These are phyloP conservation scores for Melanotaenia pygmaea DNA, from an alignment of 2,797 vertebrate genomes.

Conservation along the genomic window DNA sequence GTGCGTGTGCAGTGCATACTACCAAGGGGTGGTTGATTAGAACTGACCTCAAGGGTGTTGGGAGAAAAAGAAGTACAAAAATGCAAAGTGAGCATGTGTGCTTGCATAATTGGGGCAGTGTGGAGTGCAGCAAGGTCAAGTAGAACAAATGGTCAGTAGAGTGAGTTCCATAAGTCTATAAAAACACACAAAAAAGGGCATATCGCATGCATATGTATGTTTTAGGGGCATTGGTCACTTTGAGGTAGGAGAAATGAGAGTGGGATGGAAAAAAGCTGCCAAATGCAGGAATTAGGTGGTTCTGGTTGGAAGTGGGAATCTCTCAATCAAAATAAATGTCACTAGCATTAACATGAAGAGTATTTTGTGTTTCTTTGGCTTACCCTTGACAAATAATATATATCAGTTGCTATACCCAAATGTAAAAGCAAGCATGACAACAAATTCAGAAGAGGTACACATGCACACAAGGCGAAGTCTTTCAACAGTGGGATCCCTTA, in stretches of 20 bases:
- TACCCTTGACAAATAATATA: slow-evolving; percentile 28
- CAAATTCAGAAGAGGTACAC: slow-evolving; percentile 61
- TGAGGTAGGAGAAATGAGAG: slow-evolving; percentile 42
- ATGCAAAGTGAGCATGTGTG: slow-evolving; percentile 73
- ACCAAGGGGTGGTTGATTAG: slow-evolving; percentile 78
- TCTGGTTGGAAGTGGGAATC: slow-evolving; percentile 37
- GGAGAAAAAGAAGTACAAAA: slow-evolving; percentile 70
- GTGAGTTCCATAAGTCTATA: slow-evolving; percentile 43
- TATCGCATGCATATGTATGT: slow-evolving; percentile 51
- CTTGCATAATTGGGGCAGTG: slow-evolving; percentile 74
- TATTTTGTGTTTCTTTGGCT: slow-evolving; percentile 23
- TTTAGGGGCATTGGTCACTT: slow-evolving; percentile 46
- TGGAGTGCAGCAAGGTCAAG: slow-evolving; percentile 68
- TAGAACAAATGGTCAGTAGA: slow-evolving; percentile 69
- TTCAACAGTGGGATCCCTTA: slow-evolving; percentile 84
- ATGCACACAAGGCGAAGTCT: slow-evolving; percentile 57
- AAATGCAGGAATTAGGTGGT: slow-evolving; percentile 28
- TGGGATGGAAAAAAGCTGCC: slow-evolving; percentile 50
- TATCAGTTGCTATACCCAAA: slow-evolving; percentile 39
- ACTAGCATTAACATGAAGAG: slow-evolving; percentile 36
- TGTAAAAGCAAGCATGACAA: slow-evolving; percentile 31
- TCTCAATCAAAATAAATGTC: slow-evolving; percentile 43
- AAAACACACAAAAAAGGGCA: slow-evolving; percentile 50
- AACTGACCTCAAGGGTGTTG: slow-evolving; percentile 76
- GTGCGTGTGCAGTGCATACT: slow-evolving; percentile 52